Base-by-base conservation (phyloP, 2,888 invertebrate species). In the Geotrupes spiniger region DNA sequence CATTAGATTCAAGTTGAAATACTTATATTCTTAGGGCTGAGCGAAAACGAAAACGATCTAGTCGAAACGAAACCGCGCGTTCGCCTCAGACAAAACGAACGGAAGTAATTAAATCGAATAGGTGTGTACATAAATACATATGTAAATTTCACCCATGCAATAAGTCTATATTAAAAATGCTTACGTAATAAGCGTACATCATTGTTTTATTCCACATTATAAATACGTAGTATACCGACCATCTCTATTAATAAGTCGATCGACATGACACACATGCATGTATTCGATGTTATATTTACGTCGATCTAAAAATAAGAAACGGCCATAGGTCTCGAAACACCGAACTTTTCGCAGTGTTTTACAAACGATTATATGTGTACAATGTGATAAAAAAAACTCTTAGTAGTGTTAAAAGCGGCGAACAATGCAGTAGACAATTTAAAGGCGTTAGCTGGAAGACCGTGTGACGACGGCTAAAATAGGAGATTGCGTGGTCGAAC, bases 401-500 rank as follows among this genome's bases (percentile, higher is more conserved):
- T n/a, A n/a, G n/a, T 26, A n/a, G n/a, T 6, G 27, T 8, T 10
- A 11, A 29, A 29, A 11, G 10, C 29, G 29, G 5, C 29, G 29
- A 6, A 11, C 9, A 8, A 11, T 10, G 12, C 15, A 25, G 28
- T 14, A 8, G n/a, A 10, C 36, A 28, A 42, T 25, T 36, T 11
- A 14, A 38, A 39, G 15, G 17, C 17, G 14, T 14, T 36, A 36
- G n/a, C n/a, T 10, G 42, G 56, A 54, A 51, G 65, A 62, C 65
- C 65, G 65, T 63, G 63, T 55, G 59, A 59, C 54, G 56, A 21
- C 21, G 6, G n/a, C 68, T 68, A 63, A 69, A 70, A 64, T 63
- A 60, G 68, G 68, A 53, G 59, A 57, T 60, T 64, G 66, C 68
- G 68, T 68, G 68, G 66, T 66, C 60, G 64, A n/a, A n/a, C n/a